Percentiles rank a stretch among this genome's conserved stretches.
Conservation (phyloP, 2,113 vertebrate genomes). For the Seriola dumerili region DNA sequence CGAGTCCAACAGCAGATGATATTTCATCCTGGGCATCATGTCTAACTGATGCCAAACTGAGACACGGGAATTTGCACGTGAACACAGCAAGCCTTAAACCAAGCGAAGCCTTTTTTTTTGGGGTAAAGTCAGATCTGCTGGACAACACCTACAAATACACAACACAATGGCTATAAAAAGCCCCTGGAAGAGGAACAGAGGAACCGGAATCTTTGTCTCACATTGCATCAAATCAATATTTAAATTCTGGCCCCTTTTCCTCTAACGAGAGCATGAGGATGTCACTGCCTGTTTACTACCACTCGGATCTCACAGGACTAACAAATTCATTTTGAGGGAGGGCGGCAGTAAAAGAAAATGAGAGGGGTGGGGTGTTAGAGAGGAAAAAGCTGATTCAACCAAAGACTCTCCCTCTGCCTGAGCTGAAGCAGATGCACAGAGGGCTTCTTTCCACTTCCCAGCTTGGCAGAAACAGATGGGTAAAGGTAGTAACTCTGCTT, state of each 20-base stretch:
- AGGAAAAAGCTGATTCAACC: constrained; percentile 66
- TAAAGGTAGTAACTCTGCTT: constrained; percentile 39
- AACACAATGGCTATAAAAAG: constrained; percentile 47
- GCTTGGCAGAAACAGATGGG: constrained; percentile 47
- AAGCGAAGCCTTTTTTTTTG: constrained; percentile 18
- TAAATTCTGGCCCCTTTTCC: constrained; percentile 62
- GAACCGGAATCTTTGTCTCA: constrained; percentile 62
- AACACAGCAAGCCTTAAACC: not conserved
- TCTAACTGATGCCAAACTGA: constrained; percentile 32
- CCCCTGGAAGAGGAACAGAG: constrained; percentile 8
- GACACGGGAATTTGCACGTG: not conserved
- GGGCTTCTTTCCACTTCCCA: constrained; percentile 29
- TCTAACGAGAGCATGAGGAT: constrained; percentile 50
- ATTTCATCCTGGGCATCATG: constrained; percentile 70
- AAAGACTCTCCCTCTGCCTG: constrained; percentile 42
- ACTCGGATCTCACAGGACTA: constrained; percentile 57
- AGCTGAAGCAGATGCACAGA: constrained; percentile 30
- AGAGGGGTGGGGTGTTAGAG: constrained; percentile 13
- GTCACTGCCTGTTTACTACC: constrained; percentile 70
- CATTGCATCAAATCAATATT: constrained; percentile 71
- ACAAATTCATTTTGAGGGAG: constrained; percentile 43
- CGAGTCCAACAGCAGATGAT: constrained; percentile 63
- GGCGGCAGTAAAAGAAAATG: constrained; percentile 39
- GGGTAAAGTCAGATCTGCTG: constrained; percentile 8
- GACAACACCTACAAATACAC: constrained; percentile 41